Evolutionary conservation across 1,140 invertebrate species (phyloP), one percentile per base, ranked within the genome.

Genomic region (Propsilocerus akamusi): DNA sequence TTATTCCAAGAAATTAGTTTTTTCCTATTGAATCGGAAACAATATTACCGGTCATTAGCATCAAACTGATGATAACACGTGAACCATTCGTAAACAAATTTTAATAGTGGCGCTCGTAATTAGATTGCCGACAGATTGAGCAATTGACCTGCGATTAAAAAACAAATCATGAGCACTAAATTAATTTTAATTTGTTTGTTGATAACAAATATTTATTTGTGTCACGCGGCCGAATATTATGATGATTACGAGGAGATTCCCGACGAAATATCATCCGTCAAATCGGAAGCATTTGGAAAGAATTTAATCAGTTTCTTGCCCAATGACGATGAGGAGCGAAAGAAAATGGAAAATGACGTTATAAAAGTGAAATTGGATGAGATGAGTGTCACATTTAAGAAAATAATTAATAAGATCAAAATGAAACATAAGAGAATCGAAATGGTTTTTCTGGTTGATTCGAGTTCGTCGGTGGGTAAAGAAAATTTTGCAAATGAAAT

Each of bases 381-480:
- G 6, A 41, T 50, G 12, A 50, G 26, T 10, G 12, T 11, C 17
- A 24, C 10, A 7, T 50, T 50, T 17, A 25, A 26, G 14, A 25
- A 41, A 20, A 11, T 22, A 4, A 14, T 50, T 5, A 23, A 14
- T 12, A 28, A 25, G 5, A 50, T 50, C 10, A 50, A 50, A 26
- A 41, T 25, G 32, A 50, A 50, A 17, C 12, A 24, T 25, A 50
- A 52, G 24, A 37, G 32, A 22, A 28, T 79, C 37, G 81, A 84
- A 57, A 59, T 83, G 12, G 69, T 83, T 5, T 83, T 84, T 57
- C 64, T 83, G 12, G 73, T 84, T 7, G 81, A 83, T 58, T 73
- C 73, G 22, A 82, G 79, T 2, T 75, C 75, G 0, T 79, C 75
- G 47, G 76, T 83, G 3, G 81, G 81, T 2, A 61, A 68, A 41